phyloP scores from a whole-genome alignment of 1,140 invertebrate genomes.

The Helicoverpa armigera region DNA sequence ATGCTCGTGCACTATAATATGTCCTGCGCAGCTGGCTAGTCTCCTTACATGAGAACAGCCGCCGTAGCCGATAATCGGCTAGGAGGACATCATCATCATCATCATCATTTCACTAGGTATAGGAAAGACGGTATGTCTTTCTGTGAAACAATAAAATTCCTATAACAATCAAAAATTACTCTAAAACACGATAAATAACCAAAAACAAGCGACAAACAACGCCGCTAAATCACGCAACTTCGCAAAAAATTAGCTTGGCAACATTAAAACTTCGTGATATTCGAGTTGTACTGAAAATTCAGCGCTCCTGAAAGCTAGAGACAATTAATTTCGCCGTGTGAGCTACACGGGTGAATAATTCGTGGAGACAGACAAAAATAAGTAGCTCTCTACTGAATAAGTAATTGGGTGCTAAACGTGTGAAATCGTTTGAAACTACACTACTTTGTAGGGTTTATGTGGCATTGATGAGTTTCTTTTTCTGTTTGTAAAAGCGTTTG shows the following conservation, averaged over 20 bases:
- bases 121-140: too few relatives aligned
- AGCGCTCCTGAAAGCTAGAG: background rate
- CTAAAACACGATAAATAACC: background rate
- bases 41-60: too few relatives aligned
- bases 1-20: too few relatives aligned
- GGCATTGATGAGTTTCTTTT: too few relatives aligned
- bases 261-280: conserved; percentile 4
- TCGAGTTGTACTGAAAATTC: conserved; percentile 9
- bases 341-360: conserved; percentile 37
- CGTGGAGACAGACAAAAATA: conserved; percentile 36
- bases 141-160: too few relatives aligned
- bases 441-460: too few relatives aligned
- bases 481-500: too few relatives aligned
- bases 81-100: too few relatives aligned
- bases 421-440: too few relatives aligned
- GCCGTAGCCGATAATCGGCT: too few relatives aligned
- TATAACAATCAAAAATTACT: background rate
- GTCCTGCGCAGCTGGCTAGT: too few relatives aligned
- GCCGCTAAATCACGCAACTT: conserved; percentile 27
- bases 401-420: conserved; percentile 27
- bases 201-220: background rate
- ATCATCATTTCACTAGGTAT: too few relatives aligned
- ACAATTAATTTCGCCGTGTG: conserved; percentile 41
- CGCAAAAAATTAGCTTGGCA: conserved; percentile 5
- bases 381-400: conserved; percentile 26